Conservation (phyloP, 1,140 invertebrate genomes). For the Bactericera cockerelli region DNA sequence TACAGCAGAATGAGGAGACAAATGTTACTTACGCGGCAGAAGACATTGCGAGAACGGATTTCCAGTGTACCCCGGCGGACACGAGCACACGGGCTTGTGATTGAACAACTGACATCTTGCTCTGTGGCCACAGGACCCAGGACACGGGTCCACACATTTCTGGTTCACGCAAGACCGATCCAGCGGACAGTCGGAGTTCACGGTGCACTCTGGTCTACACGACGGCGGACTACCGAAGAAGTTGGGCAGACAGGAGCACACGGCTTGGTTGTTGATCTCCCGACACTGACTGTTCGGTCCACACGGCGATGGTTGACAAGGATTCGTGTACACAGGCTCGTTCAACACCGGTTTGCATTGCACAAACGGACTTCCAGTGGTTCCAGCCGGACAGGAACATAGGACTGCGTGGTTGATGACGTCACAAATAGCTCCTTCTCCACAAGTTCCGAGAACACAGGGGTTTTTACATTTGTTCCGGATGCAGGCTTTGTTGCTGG, state of each 20-base stretch:
- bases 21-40: conserved; percentile 2
- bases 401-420: conserved; percentile 53
- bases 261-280: no score
- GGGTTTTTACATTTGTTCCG: no score
- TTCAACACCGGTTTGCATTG: conserved; percentile 36
- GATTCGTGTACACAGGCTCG: conserved; percentile 30
- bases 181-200: no score
- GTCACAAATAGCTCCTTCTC: conserved; percentile 48
- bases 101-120: conserved; percentile 45
- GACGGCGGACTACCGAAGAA: conserved; percentile 52
- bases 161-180: no score
- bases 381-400: conserved; percentile 54
- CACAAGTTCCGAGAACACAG: conserved; percentile 57
- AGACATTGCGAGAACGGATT: background rate
- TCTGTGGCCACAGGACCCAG: conserved; percentile 52
- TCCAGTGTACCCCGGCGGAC: conserved; percentile 50
- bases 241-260: no score
- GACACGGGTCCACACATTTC: no score
- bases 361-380: conserved; percentile 53
- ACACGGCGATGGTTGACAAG: conserved; percentile 53
- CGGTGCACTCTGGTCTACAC: conserved; percentile 68
- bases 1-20: no score
- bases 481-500: conserved; percentile 52
- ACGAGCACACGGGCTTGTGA: conserved; percentile 53
- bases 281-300: no score